phyloP scores from a whole-genome alignment of 2,797 vertebrate species.

The Chromis chromis region DNA sequence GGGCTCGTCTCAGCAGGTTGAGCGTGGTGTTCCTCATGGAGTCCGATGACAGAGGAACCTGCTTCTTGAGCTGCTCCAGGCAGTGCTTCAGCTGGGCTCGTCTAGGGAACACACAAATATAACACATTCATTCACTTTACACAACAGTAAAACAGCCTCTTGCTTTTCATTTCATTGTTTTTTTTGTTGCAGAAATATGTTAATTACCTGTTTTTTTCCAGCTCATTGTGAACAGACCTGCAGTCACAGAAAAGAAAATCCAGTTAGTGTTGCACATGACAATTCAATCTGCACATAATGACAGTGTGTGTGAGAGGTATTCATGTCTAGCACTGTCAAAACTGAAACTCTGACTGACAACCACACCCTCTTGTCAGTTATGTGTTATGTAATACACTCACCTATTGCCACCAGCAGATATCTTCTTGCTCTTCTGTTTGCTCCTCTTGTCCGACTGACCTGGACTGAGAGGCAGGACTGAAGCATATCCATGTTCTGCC shows the following conservation, averaged over 20 bases:
- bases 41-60: conserved; percentile 90
- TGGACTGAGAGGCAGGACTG: conserved; percentile 83
- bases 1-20: conserved; percentile 90
- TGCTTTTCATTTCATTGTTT: neutral
- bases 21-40: conserved; percentile 90
- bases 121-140: neutral
- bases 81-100: conserved; percentile 92
- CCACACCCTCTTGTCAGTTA: conserved; percentile 62
- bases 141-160: neutral
- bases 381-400: conserved; percentile 65
- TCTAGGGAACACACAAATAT: conserved; percentile 73
- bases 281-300: neutral
- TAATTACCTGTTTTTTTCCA: conserved; percentile 96
- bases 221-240: conserved; percentile 95
- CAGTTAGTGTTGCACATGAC: conserved; percentile 2
- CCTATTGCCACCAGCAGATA: conserved; percentile 85
- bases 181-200: neutral
- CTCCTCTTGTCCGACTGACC: conserved; percentile 78
- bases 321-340: conserved; percentile 28
- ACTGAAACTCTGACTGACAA: conserved; percentile 3
- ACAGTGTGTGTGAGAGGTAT: neutral
- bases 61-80: conserved; percentile 93
- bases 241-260: conserved; percentile 18
- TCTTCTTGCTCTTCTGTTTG: conserved; percentile 85
- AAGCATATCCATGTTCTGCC: conserved; percentile 95